A percentile compares a stretch with the other conserved stretches of the same genome.
Evolutionary conservation across 2,888 invertebrate genomes (phyloP).

Genomic region (Tubiluchus corallicola): DNA sequence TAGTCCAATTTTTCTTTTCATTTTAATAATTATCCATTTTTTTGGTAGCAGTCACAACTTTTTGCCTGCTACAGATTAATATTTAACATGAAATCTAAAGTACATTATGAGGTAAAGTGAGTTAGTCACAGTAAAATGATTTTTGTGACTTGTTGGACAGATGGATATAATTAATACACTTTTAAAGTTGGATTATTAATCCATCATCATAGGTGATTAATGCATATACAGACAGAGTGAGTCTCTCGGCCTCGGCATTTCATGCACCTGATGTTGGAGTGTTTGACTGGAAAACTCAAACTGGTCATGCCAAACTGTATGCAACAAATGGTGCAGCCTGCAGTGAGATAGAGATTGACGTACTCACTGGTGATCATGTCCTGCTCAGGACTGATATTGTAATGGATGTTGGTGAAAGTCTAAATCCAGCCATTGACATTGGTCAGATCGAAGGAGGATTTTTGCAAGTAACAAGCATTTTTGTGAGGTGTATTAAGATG

Average conservation of each 20-base stretch:
- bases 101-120: too few relatives aligned
- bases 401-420: slow-evolving; percentile 21
- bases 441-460: slow-evolving; percentile 23
- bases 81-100: too few relatives aligned
- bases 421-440: slow-evolving; percentile 22
- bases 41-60: too few relatives aligned
- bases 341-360: slow-evolving; percentile 78
- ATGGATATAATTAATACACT: too few relatives aligned
- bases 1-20: too few relatives aligned
- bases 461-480: slow-evolving; percentile 28
- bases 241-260: slow-evolving; percentile 64
- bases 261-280: slow-evolving; percentile 20
- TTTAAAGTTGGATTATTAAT: too few relatives aligned
- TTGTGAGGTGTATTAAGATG: too few relatives aligned
- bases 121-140: too few relatives aligned
- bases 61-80: too few relatives aligned
- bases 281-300: slow-evolving; percentile 31
- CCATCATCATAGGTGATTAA: slow-evolving; percentile 13
- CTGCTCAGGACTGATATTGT: slow-evolving; percentile 27
- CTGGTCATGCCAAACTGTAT: slow-evolving; percentile 58
- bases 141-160: too few relatives aligned
- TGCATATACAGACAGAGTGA: slow-evolving; percentile 49
- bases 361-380: slow-evolving; percentile 79
- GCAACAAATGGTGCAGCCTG: slow-evolving; percentile 68
- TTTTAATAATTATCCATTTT: too few relatives aligned